phyloP scores from a whole-genome alignment of 2,113 vertebrate species.

The Callospermophilus lateralis region DNA sequence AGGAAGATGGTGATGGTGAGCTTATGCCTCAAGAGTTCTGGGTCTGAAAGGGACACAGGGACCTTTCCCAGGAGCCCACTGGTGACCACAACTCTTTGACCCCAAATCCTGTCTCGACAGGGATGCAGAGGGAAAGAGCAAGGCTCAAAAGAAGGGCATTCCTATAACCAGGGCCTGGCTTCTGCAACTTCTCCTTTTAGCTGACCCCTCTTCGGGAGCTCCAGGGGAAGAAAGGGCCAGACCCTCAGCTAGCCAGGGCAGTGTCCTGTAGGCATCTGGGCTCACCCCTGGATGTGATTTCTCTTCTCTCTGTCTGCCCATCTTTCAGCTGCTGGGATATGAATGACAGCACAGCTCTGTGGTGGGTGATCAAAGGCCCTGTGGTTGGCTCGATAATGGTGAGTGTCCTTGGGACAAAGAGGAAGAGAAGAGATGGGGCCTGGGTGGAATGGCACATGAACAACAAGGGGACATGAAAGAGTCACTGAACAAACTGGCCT shows the following conservation, averaged over 20 bases:
- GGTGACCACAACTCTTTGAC: background rate
- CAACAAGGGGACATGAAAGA: background rate
- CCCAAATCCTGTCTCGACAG: background rate
- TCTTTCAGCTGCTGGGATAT: slow-evolving; percentile 97
- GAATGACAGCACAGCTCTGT: slow-evolving; percentile 97
- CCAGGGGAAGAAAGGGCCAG: no score
- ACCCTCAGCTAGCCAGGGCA: background rate
- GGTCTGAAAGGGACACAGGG: background rate
- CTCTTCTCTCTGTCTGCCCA: background rate
- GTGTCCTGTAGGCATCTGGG: background rate
- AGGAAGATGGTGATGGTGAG: background rate
- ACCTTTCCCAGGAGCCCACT: background rate
- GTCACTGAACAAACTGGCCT: background rate
- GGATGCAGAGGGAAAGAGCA: background rate
- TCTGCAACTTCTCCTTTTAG: background rate
- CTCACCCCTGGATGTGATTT: background rate
- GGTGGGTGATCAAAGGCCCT: slow-evolving; percentile 99
- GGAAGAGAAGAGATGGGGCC: rapidly evolving
- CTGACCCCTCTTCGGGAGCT: background rate
- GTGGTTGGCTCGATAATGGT: slow-evolving; percentile 99
- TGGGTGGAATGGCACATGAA: rapidly evolving
- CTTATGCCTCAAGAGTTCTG: rapidly evolving
- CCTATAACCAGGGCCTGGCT: background rate
- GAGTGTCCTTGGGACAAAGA: slow-evolving; percentile 70
- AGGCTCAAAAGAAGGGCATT: background rate